Conservation (phyloP, 2,888 invertebrate species). For the Eupeodes latifasciatus region DNA sequence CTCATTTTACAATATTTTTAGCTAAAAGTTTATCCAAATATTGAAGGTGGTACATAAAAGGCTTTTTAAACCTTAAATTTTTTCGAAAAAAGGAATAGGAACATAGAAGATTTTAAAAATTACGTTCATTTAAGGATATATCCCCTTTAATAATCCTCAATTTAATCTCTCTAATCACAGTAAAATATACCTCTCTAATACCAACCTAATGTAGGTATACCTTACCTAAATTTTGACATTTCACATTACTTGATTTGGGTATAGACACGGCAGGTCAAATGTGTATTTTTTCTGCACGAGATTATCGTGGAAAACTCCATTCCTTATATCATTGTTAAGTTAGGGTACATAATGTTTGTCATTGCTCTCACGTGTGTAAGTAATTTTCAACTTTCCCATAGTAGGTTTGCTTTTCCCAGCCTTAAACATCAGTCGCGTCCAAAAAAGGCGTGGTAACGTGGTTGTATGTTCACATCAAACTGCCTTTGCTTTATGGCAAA, state of each 20-base stretch:
- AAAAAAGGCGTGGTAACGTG: conserved; percentile 4
- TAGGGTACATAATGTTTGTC: conserved; percentile 22
- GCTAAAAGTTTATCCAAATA: too few species aligned
- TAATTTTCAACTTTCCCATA: conserved; percentile 42
- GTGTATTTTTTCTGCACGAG: background rate
- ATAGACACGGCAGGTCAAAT: background rate
- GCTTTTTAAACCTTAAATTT: too few species aligned
- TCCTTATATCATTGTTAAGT: conserved; percentile 9
- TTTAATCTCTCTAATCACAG: background rate
- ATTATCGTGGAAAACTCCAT: conserved; percentile 1
- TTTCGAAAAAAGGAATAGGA: background rate
- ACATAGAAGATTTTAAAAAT: background rate
- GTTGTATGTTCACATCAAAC: background rate
- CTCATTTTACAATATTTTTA: too few species aligned
- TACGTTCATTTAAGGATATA: background rate
- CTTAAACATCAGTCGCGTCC: background rate
- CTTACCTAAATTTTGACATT: background rate
- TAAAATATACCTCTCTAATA: background rate
- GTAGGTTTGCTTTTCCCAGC: conserved; percentile 2
- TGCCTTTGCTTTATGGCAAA: conserved; percentile 12
- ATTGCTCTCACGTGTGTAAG: conserved; percentile 55
- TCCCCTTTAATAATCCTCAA: background rate
- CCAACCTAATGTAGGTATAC: background rate
- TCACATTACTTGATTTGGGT: background rate
- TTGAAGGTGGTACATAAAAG: too few species aligned